Evolutionary conservation across 1,140 invertebrate species (phyloP).

Genomic region (Eriosoma lanigerum): DNA sequence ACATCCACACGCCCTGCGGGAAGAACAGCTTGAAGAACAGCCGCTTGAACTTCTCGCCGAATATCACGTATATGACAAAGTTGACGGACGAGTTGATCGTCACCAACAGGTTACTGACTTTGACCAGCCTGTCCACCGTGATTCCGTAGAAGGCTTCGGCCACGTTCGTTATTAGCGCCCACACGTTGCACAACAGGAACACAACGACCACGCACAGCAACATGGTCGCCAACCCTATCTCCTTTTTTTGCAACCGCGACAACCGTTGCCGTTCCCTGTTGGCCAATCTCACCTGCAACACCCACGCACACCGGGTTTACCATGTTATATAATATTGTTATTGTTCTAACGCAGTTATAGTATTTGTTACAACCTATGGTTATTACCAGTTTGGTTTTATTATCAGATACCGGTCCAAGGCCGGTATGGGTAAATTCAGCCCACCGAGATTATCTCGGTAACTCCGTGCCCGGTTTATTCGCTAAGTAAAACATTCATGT

Average conservation of each 20-base stretch:
- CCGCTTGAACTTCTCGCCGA: conserved; percentile 93
- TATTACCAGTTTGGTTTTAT: too few species aligned
- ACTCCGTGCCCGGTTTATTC: too few species aligned
- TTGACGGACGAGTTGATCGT: conserved; percentile 96
- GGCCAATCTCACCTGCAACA: conserved; percentile 74
- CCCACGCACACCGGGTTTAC: neutral
- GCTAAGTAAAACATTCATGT: too few species aligned
- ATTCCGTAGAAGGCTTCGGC: conserved; percentile 75
- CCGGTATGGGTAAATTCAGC: too few species aligned
- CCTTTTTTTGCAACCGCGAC: conserved; percentile 77
- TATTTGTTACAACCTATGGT: too few species aligned
- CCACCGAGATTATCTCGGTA: too few species aligned
- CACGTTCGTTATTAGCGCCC: conserved; percentile 86
- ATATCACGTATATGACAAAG: conserved; percentile 95
- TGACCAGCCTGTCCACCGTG: conserved; percentile 75
- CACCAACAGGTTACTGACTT: conserved; percentile 86
- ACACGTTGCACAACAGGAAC: conserved; percentile 91
- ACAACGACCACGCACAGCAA: conserved; percentile 90
- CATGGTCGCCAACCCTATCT: conserved; percentile 91
- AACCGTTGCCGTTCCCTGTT: conserved; percentile 79
- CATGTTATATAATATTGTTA: too few species aligned
- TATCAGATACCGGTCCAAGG: too few species aligned
- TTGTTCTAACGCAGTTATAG: too few species aligned
- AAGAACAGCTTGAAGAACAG: conserved; percentile 87
- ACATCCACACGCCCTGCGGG: conserved; percentile 62